These are phyloP conservation scores for Dendrolimus kikuchii DNA, from an alignment of 1,140 invertebrate species.

Conservation along the genomic window DNA sequence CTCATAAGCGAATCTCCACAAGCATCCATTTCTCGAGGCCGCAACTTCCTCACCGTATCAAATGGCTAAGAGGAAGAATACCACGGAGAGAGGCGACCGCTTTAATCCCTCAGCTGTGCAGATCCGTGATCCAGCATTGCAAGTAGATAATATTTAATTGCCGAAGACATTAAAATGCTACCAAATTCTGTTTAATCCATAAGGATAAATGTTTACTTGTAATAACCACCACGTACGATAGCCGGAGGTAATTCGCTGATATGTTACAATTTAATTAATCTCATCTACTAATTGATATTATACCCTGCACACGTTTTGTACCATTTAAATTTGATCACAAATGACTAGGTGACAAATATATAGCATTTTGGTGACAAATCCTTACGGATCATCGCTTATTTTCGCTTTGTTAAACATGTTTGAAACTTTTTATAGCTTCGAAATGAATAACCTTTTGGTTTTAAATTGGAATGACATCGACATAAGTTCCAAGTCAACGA, in stretches of 20 bases:
- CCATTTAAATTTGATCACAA: slow-evolving; percentile 18
- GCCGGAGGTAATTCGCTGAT: slow-evolving; percentile 55
- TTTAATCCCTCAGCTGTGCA: too few relatives aligned
- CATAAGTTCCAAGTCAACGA: too few relatives aligned
- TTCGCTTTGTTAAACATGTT: neutral
- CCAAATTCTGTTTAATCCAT: slow-evolving; percentile 27
- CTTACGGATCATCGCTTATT: neutral
- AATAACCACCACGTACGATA: slow-evolving; percentile 42
- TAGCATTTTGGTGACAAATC: slow-evolving; percentile 12
- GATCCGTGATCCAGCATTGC: neutral
- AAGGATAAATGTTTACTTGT: slow-evolving; percentile 36
- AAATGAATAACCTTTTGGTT: too few relatives aligned
- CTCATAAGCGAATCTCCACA: too few relatives aligned
- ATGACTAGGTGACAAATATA: slow-evolving; percentile 25
- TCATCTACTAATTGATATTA: slow-evolving; percentile 49
- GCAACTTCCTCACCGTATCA: too few relatives aligned
- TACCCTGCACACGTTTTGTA: slow-evolving; percentile 25
- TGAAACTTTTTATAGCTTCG: too few relatives aligned
- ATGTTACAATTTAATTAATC: slow-evolving; percentile 69
- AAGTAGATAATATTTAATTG: slow-evolving; percentile 19
- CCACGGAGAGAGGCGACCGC: too few relatives aligned
- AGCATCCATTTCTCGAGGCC: too few relatives aligned
- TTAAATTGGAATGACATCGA: too few relatives aligned
- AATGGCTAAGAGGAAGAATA: too few relatives aligned
- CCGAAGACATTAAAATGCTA: slow-evolving; percentile 27